These are phyloP conservation scores for Muscicapa adusta DNA, from an alignment of 2,113 vertebrate species.

Conservation along the genomic window DNA sequence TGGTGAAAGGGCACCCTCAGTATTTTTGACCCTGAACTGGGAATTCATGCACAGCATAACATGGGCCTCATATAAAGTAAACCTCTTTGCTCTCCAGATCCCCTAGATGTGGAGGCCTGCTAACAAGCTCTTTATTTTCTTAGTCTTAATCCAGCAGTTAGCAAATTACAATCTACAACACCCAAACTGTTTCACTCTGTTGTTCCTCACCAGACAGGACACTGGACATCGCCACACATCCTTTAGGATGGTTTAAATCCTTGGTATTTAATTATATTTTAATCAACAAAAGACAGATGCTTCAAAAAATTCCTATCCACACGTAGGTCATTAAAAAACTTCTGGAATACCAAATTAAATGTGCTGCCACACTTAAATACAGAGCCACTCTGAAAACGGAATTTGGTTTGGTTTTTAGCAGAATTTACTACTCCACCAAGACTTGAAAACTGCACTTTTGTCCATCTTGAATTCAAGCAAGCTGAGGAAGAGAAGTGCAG, in stretches of 20 bases:
- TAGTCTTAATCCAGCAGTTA: not conserved
- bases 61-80: not conserved
- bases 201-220: not conserved
- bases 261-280: not conserved
- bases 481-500: not conserved
- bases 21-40: not conserved
- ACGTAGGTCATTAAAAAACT: not conserved
- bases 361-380: not conserved
- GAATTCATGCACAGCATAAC: not conserved
- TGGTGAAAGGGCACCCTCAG: not conserved
- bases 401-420: not conserved
- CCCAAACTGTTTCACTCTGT: not conserved
- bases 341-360: not conserved
- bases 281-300: not conserved
- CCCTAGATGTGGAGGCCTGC: not conserved
- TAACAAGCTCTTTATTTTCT: not conserved
- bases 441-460: not conserved
- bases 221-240: not conserved
- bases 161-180: not conserved
- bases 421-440: not conserved
- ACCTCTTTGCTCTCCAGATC: not conserved
- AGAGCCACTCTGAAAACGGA: not conserved
- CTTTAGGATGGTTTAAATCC: not conserved
- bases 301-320: not conserved
- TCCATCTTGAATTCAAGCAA: not conserved